Evolutionary conservation across 1,140 invertebrate species (phyloP).

Genomic region (Nymphalis io): DNA sequence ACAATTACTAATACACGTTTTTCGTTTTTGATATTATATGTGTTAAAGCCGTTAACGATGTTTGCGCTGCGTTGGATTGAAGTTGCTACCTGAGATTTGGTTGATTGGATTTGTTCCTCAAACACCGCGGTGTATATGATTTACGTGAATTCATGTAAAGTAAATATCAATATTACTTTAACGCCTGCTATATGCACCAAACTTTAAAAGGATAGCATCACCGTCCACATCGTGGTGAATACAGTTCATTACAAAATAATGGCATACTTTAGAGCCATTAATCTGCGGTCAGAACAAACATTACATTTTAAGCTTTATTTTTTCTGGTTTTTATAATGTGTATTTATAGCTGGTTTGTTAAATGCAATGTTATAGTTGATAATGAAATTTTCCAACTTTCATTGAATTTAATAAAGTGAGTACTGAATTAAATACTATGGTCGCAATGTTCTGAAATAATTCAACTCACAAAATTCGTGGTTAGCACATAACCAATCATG

Average conservation of each 20-base stretch:
- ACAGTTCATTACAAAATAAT: constrained; percentile 35
- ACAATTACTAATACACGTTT: too few species aligned
- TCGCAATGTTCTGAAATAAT: constrained; percentile 28
- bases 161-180: too few species aligned
- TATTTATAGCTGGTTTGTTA: background rate
- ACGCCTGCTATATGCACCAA: background rate
- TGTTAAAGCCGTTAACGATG: too few species aligned
- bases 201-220: constrained; percentile 14
- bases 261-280: constrained; percentile 33
- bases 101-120: too few species aligned
- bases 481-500: constrained; percentile 33
- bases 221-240: constrained; percentile 26
- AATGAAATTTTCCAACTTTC: background rate
- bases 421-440: constrained; percentile 8
- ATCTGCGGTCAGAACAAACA: constrained; percentile 21
- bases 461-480: constrained; percentile 33
- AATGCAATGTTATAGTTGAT: background rate
- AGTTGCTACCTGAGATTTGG: too few species aligned
- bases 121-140: too few species aligned
- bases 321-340: too few species aligned
- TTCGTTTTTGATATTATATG: too few species aligned
- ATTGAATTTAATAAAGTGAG: background rate
- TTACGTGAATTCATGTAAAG: too few species aligned
- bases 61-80: too few species aligned
- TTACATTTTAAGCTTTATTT: constrained; percentile 15